Conservation (phyloP, 2,797 vertebrate species). For the Pipistrellus nathusii region DNA sequence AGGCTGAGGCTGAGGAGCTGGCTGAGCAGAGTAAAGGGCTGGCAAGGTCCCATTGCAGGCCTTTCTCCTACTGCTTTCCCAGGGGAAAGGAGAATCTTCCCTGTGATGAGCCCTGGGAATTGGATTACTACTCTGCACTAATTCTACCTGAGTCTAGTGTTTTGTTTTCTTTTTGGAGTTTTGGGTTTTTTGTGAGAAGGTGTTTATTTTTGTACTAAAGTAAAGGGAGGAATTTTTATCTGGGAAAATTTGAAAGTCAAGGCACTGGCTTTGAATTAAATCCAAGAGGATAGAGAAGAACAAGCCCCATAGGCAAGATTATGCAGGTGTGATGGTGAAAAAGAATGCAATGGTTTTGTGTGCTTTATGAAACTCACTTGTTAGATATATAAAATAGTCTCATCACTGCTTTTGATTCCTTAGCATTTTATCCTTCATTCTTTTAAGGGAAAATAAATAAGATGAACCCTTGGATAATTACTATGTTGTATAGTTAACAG, state of each 20-base stretch:
- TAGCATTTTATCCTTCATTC: neutral
- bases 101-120: neutral
- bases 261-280: neutral
- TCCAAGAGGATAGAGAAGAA: neutral
- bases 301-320: neutral
- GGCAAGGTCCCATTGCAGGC: neutral
- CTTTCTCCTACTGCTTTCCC: neutral
- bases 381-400: neutral
- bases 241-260: slow-evolving; percentile 23
- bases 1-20: neutral
- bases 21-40: neutral
- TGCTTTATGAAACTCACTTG: neutral
- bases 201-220: neutral
- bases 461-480: neutral
- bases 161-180: neutral
- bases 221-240: neutral
- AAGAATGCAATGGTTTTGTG: neutral
- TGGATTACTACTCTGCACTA: neutral
- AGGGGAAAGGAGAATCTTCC: neutral
- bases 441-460: neutral
- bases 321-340: neutral
- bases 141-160: neutral
- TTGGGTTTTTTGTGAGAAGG: neutral
- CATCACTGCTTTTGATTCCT: neutral
- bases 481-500: neutral